Percentiles rank a stretch among this genome's conserved stretches.
These are phyloP conservation scores for Trissolcus basalis DNA, from an alignment of 1,140 invertebrate species.

Conservation along the genomic window DNA sequence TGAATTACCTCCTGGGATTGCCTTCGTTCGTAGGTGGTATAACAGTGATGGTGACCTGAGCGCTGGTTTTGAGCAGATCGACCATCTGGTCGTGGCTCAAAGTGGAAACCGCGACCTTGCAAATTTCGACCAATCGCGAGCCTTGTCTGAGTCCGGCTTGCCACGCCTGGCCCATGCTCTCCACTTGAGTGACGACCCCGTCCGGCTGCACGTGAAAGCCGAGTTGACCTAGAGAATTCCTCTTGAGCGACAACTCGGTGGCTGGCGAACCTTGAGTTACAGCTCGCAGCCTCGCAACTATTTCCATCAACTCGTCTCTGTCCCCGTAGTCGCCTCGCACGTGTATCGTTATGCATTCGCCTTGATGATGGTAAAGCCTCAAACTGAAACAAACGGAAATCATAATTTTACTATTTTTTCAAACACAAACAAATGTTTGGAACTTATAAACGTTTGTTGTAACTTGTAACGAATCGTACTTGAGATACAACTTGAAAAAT, in stretches of 20 bases:
- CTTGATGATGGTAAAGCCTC: conserved; percentile 86
- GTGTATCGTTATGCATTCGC: conserved; percentile 88
- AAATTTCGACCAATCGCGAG: conserved; percentile 93
- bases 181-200: conserved; percentile 95
- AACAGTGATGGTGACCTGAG: conserved; percentile 88
- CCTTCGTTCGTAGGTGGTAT: conserved; percentile 86
- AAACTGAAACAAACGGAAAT: conserved; percentile 72
- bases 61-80: conserved; percentile 92
- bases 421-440: no score
- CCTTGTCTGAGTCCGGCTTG: conserved; percentile 92
- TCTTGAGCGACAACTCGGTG: conserved; percentile 84
- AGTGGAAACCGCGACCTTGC: conserved; percentile 91
- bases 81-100: conserved; percentile 95
- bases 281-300: conserved; percentile 82
- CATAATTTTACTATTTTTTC: no score
- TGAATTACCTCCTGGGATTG: conserved; percentile 78
- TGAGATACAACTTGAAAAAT: no score
- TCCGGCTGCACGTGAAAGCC: conserved; percentile 98
- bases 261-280: conserved; percentile 86
- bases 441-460: no score
- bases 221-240: conserved; percentile 90
- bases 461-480: no score
- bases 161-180: conserved; percentile 90
- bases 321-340: conserved; percentile 81
- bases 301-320: conserved; percentile 87